phyloP scores from a whole-genome alignment of 1,140 invertebrate species.

The Coboldia fuscipes region DNA sequence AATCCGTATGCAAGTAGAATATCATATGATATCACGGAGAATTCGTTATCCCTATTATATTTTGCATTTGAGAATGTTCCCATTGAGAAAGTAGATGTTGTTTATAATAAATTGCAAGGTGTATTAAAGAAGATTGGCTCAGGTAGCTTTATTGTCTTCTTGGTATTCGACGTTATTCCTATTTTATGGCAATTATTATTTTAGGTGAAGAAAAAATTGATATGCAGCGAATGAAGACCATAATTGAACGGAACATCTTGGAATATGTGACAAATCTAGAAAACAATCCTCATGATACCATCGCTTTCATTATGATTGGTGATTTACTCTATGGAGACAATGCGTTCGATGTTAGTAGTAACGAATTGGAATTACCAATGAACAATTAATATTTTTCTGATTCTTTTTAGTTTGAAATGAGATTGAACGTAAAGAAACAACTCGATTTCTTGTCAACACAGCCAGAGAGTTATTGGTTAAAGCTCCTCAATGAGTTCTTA shows the following conservation, averaged over 20 bases:
- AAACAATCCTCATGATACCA: conserved; percentile 46
- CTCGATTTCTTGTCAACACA: too few species aligned
- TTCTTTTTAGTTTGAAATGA: conserved; percentile 38
- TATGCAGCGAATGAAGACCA: conserved; percentile 46
- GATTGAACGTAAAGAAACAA: conserved; percentile 46
- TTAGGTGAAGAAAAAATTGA: conserved; percentile 36
- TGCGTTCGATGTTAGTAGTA: conserved; percentile 44
- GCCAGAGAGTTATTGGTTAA: conserved; percentile 49
- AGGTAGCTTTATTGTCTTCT: neutral
- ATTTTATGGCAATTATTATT: conserved; percentile 11
- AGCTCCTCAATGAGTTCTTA: conserved; percentile 47
- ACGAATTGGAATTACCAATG: conserved; percentile 1
- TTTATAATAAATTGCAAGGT: conserved; percentile 34
- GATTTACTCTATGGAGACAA: conserved; percentile 62
- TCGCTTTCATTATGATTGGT: conserved; percentile 55
- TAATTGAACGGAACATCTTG: conserved; percentile 49
- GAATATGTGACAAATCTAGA: conserved; percentile 51
- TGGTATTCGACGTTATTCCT: conserved; percentile 1
- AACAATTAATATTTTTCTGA: too few species aligned
- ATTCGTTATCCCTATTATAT: conserved; percentile 42
- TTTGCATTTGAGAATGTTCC: conserved; percentile 62
- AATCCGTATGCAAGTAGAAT: conserved; percentile 64
- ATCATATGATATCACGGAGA: conserved; percentile 42
- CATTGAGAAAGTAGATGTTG: conserved; percentile 33
- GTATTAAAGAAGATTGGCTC: conserved; percentile 29